Base-by-base conservation (phyloP, 2,113 vertebrate genomes). In the Elaphurus davidianus region DNA sequence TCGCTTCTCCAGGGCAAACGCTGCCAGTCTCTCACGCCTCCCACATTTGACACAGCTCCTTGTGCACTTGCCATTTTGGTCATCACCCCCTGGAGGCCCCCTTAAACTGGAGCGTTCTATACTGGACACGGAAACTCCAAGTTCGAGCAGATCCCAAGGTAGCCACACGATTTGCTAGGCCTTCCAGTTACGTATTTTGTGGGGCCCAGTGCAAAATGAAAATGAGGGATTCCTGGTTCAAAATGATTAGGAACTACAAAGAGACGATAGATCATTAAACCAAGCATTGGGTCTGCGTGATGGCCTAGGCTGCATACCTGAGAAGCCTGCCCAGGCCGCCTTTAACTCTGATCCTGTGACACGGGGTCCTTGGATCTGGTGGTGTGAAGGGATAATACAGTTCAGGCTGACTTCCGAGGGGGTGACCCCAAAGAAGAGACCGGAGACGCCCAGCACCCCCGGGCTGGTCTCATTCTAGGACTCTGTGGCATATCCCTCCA, bases 261-360 rank as follows among this genome's bases (percentile, higher is more conserved):
- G 5, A 1, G 12, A 54, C 5, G 17, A 19, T 23, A 55, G 21
- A 85, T 16, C 50, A 1, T n/a, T 25, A 47, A 54, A 78, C 47
- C 52, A 60, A 64, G 81, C 4, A 0, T 2, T 1, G 54, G 76
- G n/a, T 57, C 71, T 25, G 40, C 6, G 14, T 30, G 0, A 6
- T 19, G 14, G 27, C 7, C 15, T n/a, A 28, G 36, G 67, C 25
- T 1, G 2, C 45, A n/a, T 2, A 30, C 7, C 13, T 0, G 0
- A 9, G 59, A 81, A 33, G 89, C n/a, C 14, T 16, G 50, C n/a
- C 15, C 16, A 15, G 57, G 55, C 57, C 0, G 0, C 71, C n/a
- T 81, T 23, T 55, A 84, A 84, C 67, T 50, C 15, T 82, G 36
- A 62, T 57, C 25, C 28, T 3, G 74, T 25, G 15, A 50, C 17